Base-by-base conservation (phyloP, 2,888 invertebrate species). In the Opisthograptis luteolata region DNA sequence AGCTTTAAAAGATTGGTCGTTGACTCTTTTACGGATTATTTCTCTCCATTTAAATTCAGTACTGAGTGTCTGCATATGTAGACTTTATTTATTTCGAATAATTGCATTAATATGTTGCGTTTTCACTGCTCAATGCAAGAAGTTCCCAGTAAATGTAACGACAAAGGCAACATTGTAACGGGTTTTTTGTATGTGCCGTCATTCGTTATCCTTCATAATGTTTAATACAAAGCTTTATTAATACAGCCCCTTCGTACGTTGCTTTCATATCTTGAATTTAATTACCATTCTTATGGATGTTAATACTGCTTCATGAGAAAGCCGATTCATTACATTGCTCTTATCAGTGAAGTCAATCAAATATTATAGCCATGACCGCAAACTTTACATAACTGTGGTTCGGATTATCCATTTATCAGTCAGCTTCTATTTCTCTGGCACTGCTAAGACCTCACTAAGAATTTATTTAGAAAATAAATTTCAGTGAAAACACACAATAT, bases 321-420 rank as follows among this genome's bases (percentile, higher is more conserved):
- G 34, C 19, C 27, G 32, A 32, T 42, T 43, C 32, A 42, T 42
- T 12, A 22, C 24, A n/a, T 14, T 10, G 10, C 12, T 34, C 31
- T 3, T 34, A 34, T 32, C 42, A 27, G 32, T 19, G 34, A 27
- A 9, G 31, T 6, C 13, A n/a, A 41, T 32, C n/a, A 41, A 24
- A 32, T 22, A 19, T 9, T 8, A 7, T 15, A 15, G 39, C 39
- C 40, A 2, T 40, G 40, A 40, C 40, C 28, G 13, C 19, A 19
- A 19, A 39, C 8, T 28, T 1, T 9, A 15, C 36, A 14, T 20
- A 25, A 22, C 22, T 25, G 24, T 9, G 14, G 14, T 15, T 5
- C 8, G 12, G 14, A 12, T 4, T 12, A n/a, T 7, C 6, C 2
- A n/a, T 24, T 15, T 0, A 27, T 7, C 28, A 28, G 28, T 28